These are phyloP conservation scores for Microcebus lehilahytsara DNA, from an alignment of 2,113 vertebrate genomes.

Conservation along the genomic window DNA sequence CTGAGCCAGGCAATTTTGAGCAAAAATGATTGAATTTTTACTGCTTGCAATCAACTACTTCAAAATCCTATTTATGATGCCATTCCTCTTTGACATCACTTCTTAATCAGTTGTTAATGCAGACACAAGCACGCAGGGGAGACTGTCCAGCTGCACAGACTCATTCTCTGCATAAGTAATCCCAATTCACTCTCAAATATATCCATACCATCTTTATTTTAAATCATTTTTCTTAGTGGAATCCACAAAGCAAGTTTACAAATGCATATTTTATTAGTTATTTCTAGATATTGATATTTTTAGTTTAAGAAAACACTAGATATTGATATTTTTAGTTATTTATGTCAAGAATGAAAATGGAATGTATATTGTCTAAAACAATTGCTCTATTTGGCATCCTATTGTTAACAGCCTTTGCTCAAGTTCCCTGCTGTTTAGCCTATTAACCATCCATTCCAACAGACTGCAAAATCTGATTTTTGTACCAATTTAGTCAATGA, in stretches of 20 bases:
- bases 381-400: background rate
- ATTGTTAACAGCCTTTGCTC: background rate
- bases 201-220: background rate
- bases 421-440: background rate
- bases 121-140: background rate
- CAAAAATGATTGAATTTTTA: conserved; percentile 3
- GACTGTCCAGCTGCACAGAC: background rate
- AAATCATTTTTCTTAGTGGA: background rate
- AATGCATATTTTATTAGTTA: background rate
- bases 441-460: background rate
- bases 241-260: background rate
- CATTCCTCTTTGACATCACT: background rate
- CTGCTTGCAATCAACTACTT: background rate
- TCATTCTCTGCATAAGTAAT: background rate
- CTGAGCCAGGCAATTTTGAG: conserved; percentile 12
- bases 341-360: background rate
- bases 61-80: background rate
- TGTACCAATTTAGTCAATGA: background rate
- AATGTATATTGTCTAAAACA: background rate
- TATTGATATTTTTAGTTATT: background rate
- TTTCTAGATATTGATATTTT: background rate
- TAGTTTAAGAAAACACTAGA: background rate
- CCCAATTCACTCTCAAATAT: background rate
- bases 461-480: conserved; percentile 13
- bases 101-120: background rate